These are phyloP conservation scores for Sceloporus undulatus DNA, from an alignment of 2,113 vertebrate genomes.

Conservation along the genomic window DNA sequence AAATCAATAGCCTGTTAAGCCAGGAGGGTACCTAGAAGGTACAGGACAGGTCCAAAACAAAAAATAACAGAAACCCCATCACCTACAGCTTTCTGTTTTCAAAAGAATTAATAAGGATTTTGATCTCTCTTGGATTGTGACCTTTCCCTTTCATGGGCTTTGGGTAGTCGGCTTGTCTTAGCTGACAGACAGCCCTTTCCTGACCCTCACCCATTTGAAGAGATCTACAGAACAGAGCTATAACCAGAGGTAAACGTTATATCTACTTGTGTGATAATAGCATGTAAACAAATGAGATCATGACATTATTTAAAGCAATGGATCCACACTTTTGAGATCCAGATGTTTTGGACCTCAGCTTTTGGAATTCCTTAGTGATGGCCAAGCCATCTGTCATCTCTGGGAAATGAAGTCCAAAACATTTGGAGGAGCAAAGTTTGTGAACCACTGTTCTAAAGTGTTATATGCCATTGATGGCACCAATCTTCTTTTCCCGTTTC, in stretches of 20 bases:
- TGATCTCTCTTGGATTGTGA: not conserved
- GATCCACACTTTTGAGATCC: too few species aligned
- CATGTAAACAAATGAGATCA: not conserved
- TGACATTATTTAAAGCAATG: not conserved
- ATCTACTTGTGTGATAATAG: not conserved
- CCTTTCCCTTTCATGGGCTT: not conserved
- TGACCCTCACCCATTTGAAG: not conserved
- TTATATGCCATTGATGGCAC: not conserved
- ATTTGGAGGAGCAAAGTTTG: too few species aligned
- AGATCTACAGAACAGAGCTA: not conserved
- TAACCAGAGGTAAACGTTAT: not conserved
- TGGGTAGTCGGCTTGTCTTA: not conserved
- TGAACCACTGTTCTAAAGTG: not conserved
- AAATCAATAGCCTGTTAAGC: too few species aligned
- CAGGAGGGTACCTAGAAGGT: too few species aligned
- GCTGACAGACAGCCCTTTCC: not conserved
- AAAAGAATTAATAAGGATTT: not conserved
- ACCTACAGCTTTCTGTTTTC: not conserved
- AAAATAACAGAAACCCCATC: not conserved
- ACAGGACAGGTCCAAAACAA: too few species aligned
- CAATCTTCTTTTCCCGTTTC: not conserved
- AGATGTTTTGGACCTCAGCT: too few species aligned
- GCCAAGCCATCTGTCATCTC: too few species aligned
- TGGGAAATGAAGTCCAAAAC: too few species aligned
- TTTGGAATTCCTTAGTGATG: too few species aligned